phyloP scores from a whole-genome alignment of 2,888 invertebrate species.

The Blera fallax region DNA sequence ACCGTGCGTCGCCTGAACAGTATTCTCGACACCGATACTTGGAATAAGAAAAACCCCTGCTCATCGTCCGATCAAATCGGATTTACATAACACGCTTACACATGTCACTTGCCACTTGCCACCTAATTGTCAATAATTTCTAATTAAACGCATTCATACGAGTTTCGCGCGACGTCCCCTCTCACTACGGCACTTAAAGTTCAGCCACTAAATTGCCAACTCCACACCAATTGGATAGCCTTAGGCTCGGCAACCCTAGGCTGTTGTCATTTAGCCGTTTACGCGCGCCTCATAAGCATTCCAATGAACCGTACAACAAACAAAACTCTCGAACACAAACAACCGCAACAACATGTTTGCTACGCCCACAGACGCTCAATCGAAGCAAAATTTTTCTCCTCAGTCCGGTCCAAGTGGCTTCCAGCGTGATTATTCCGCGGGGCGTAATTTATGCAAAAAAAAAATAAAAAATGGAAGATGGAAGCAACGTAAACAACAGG shows the following conservation, averaged over 20 bases:
- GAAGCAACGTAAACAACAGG: slow-evolving; percentile 27
- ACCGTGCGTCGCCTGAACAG: no score
- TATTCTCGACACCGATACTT: no score
- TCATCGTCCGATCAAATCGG: not conserved
- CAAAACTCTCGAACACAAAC: not conserved
- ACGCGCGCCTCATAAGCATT: slow-evolving; percentile 32
- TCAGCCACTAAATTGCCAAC: slow-evolving; percentile 10
- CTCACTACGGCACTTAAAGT: not conserved
- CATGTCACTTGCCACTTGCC: slow-evolving; percentile 2
- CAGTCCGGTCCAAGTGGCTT: not conserved
- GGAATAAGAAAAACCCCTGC: no score
- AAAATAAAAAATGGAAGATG: slow-evolving; percentile 26
- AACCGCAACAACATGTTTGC: slow-evolving; percentile 33
- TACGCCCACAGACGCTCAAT: slow-evolving; percentile 29
- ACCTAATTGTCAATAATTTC: slow-evolving; percentile 26
- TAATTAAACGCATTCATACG: slow-evolving; percentile 15
- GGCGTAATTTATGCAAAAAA: slow-evolving; percentile 31
- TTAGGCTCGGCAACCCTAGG: not conserved
- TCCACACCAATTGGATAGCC: not conserved
- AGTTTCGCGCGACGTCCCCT: not conserved
- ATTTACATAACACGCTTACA: slow-evolving; percentile 28
- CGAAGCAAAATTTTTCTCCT: not conserved
- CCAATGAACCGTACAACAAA: slow-evolving; percentile 18
- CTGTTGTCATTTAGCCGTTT: slow-evolving; percentile 13
- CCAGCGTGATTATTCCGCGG: not conserved